A percentile compares a stretch with the other conserved stretches of the same genome.
Evolutionary conservation across 2,797 vertebrate species (phyloP).

Genomic region (Moxostoma hubbsi): DNA sequence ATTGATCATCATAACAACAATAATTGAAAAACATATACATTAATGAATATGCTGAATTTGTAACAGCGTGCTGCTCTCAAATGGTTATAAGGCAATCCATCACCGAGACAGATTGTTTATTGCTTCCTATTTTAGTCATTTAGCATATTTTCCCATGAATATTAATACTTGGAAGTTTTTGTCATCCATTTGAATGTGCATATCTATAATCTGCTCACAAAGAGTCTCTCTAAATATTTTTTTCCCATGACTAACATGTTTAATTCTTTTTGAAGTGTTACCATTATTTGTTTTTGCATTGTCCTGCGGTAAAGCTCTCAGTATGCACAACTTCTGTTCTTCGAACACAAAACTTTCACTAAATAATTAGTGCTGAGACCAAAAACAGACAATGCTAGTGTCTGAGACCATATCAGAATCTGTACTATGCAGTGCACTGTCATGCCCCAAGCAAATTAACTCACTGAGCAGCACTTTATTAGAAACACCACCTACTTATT

Average conservation of each 20-base stretch:
- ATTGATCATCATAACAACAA: not conserved
- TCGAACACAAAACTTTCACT: not conserved
- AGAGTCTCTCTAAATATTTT: conserved; percentile 19
- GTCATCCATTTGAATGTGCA: conserved; percentile 32
- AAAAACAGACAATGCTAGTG: not conserved
- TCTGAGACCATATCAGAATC: not conserved
- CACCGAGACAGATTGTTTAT: not conserved
- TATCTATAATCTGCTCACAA: conserved; percentile 45
- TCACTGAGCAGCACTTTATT: no score
- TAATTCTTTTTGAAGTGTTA: conserved; percentile 25
- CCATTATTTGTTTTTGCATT: conserved; percentile 1
- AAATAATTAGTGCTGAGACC: not conserved
- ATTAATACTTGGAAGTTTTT: conserved; percentile 29
- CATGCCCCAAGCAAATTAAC: no score
- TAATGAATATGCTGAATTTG: not conserved
- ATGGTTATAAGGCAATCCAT: not conserved
- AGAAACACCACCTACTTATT: no score
- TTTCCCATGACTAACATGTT: conserved; percentile 23
- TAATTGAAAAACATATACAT: not conserved
- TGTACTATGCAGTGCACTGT: not conserved
- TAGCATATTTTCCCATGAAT: conserved; percentile 30
- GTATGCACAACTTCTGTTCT: not conserved
- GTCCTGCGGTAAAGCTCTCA: conserved; percentile 3
- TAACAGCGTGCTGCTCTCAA: not conserved
- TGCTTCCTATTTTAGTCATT: conserved; percentile 14